phyloP scores from a whole-genome alignment of 2,888 invertebrate genomes.

The Drosophila kambysellisi region DNA sequence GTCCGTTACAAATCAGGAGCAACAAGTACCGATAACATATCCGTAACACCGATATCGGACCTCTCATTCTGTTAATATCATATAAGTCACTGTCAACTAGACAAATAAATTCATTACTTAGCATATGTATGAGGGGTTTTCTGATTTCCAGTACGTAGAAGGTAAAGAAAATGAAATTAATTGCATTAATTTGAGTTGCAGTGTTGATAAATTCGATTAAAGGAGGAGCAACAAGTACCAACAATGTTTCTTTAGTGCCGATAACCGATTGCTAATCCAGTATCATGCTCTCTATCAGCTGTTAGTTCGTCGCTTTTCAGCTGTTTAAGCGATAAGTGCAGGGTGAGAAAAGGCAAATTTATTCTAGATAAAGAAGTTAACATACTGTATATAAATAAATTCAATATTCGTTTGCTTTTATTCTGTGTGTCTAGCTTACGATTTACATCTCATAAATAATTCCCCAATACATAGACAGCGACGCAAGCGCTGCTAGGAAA shows the following conservation, averaged over 20 bases:
- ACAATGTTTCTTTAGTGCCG: constrained; percentile 12
- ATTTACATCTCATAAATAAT: constrained; percentile 46
- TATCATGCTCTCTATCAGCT: constrained; percentile 30
- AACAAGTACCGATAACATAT: constrained; percentile 27
- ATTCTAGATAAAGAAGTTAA: constrained; percentile 51
- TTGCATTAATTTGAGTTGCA: constrained; percentile 19
- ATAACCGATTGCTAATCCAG: constrained; percentile 26
- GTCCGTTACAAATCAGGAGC: constrained; percentile 35
- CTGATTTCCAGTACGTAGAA: neutral
- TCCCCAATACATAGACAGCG: neutral
- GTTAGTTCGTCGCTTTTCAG: constrained; percentile 34
- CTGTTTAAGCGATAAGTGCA: constrained; percentile 40
- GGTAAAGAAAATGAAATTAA: neutral
- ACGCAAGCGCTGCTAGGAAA: constrained; percentile 2
- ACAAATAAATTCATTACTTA: neutral
- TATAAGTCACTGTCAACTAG: neutral
- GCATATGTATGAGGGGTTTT: neutral
- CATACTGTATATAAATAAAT: constrained; percentile 56
- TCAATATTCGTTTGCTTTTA: constrained; percentile 27
- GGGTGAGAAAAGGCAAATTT: constrained; percentile 30
- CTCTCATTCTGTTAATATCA: neutral
- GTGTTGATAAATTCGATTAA: constrained; percentile 10
- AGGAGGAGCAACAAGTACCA: constrained; percentile 35
- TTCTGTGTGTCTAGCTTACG: constrained; percentile 24
- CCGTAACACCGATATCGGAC: constrained; percentile 23